These are phyloP conservation scores for Arctia plantaginis DNA, from an alignment of 2,888 invertebrate species.

Conservation along the genomic window DNA sequence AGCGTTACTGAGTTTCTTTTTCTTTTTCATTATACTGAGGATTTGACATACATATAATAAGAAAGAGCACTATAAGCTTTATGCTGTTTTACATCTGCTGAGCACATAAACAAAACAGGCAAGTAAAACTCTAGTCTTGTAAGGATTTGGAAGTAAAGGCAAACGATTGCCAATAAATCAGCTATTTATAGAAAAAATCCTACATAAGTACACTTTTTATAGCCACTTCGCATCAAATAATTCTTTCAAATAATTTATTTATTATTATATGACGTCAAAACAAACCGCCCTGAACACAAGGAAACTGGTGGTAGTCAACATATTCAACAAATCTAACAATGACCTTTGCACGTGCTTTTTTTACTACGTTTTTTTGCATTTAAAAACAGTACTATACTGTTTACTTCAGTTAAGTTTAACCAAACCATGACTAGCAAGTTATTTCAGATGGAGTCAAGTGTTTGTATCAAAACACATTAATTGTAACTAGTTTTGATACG, in stretches of 20 bases:
- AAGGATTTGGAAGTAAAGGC: neutral
- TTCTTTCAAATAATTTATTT: conserved; percentile 21
- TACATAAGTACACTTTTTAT: neutral
- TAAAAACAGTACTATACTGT: neutral
- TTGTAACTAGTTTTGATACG: neutral
- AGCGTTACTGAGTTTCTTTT: too few species aligned
- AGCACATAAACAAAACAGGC: neutral
- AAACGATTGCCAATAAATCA: neutral
- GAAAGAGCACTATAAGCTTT: neutral
- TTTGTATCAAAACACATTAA: neutral
- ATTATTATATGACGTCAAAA: conserved; percentile 33
- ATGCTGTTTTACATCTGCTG: neutral
- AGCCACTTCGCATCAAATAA: conserved; percentile 7
- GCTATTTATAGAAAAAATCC: neutral
- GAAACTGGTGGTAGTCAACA: conserved; percentile 28
- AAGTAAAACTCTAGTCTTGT: neutral
- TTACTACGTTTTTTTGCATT: neutral
- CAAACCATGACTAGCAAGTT: neutral
- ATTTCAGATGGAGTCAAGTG: neutral
- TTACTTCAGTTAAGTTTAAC: neutral
- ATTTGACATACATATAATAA: neutral
- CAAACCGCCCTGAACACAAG: conserved; percentile 27
- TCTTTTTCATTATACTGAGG: neutral
- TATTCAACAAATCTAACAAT: conserved; percentile 24
- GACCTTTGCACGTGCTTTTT: conserved; percentile 13